Base-by-base conservation (phyloP, 2,888 invertebrate genomes). In the Callyntrura guangdongensis region DNA sequence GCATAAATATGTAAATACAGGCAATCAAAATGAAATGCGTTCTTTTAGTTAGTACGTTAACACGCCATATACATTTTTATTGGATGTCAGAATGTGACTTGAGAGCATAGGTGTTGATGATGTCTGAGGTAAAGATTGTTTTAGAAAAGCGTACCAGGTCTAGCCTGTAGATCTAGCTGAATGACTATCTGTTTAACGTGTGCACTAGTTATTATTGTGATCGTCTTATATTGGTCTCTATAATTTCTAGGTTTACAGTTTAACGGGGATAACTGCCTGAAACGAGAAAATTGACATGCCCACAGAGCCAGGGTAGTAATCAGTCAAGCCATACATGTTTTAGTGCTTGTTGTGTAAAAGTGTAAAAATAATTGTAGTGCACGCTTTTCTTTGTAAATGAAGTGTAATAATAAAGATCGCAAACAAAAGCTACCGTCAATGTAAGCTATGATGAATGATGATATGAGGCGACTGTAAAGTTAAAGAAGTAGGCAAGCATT, bases 291-390 rank as follows among this genome's bases (percentile, higher is more conserved):
- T 45, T 45, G 25, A 22, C 14, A 17, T 17, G 56, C 17, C n/a
- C 36, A 36, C 36, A n/a, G n/a, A 0, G 56, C n/a, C n/a, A 56
- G 56, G 6, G 36, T 36, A 36, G 36, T 36, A 36, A 36, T 36
- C 36, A 36, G 36, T 36, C 36, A 36, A 36, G 36, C 6, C 36
- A 36, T 36, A 2, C 36, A 36, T 36, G 36, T 36, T 36, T 4
- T n/a, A 56, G 56, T 5, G 64, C 12, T 11, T 22, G 27, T 64
- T 27, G 64, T 22, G 20, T 27, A 25, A 27, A 64, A 64, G 17
- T 59, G n/a, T 45, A 45, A n/a, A 69, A 69, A 69, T 45, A 69
- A 69, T 45, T 69, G 17, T n/a, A 69, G 5, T 69, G n/a, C 36
- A 69, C 6, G 45, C 36, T 67, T 27, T 12, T 67, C 25, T 67